A percentile compares a stretch with the other conserved stretches of the same genome.
These are phyloP conservation scores for Alentia gelatinosa DNA, from an alignment of 2,888 invertebrate species.

Conservation along the genomic window DNA sequence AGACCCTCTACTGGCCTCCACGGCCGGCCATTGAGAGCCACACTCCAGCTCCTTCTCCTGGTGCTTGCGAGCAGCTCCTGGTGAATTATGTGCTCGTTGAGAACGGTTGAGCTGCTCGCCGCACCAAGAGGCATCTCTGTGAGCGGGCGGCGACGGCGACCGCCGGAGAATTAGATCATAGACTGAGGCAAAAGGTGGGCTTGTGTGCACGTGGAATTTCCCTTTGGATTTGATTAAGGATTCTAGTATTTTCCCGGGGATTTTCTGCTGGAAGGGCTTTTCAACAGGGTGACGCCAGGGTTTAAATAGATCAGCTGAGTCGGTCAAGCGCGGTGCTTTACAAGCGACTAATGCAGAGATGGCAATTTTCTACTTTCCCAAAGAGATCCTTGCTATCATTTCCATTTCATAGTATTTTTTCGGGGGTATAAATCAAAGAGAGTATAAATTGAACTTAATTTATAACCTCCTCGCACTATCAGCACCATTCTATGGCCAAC, in stretches of 20 bases:
- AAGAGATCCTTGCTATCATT: too few species aligned
- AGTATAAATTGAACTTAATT: too few species aligned
- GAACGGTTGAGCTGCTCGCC: constrained; percentile 24
- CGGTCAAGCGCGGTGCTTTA: background rate
- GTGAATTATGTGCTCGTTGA: constrained; percentile 38
- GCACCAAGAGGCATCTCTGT: background rate
- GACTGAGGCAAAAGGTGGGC: constrained; percentile 16
- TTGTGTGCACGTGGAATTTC: constrained; percentile 4
- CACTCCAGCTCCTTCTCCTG: background rate
- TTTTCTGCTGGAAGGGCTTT: background rate
- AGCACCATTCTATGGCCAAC: too few species aligned
- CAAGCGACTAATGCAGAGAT: background rate
- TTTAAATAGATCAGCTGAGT: background rate
- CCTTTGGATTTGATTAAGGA: constrained; percentile 19
- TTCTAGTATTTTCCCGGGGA: background rate
- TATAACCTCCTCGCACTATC: too few species aligned
- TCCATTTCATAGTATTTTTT: too few species aligned
- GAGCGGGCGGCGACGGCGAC: too few species aligned
- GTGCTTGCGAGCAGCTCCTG: background rate
- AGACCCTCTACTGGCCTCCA: too few species aligned
- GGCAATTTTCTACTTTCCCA: background rate
- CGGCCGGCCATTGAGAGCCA: background rate
- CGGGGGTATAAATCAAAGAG: too few species aligned
- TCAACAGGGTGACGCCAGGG: background rate
- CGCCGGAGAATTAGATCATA: constrained; percentile 32